phyloP scores from a whole-genome alignment of 2,888 invertebrate genomes.

The Campopleginae sp. region DNA sequence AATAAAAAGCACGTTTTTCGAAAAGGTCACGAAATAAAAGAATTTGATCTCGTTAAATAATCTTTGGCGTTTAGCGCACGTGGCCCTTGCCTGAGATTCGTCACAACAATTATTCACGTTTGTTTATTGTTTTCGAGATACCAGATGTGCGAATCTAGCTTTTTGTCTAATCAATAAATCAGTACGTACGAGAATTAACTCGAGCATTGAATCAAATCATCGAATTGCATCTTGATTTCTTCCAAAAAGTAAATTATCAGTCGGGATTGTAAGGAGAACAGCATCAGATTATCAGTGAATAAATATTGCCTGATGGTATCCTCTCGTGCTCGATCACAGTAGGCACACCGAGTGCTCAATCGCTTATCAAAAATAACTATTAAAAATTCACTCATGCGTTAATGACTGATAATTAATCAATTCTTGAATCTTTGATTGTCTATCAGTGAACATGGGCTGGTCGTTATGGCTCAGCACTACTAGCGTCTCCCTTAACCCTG shows the following conservation, averaged over 20 bases:
- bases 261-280: neutral
- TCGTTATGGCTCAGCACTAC: neutral
- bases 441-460: neutral
- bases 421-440: neutral
- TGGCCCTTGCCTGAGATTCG: neutral
- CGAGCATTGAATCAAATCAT: neutral
- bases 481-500: neutral
- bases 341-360: neutral
- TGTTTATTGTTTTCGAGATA: neutral
- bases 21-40: slow-evolving; percentile 2
- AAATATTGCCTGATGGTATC: neutral
- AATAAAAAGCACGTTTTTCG: neutral
- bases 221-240: neutral
- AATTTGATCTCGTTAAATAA: neutral
- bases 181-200: neutral
- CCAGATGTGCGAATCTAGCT: neutral
- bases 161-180: neutral
- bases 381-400: neutral
- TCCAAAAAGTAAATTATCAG: slow-evolving; percentile 6
- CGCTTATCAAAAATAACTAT: neutral
- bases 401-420: slow-evolving; percentile 9
- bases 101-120: neutral
- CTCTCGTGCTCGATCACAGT: neutral
- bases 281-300: neutral
- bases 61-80: neutral